Percentiles rank a stretch among this genome's conserved stretches.
Evolutionary conservation across 2,797 vertebrate species (phyloP).

Genomic region (Poeciliopsis infans): DNA sequence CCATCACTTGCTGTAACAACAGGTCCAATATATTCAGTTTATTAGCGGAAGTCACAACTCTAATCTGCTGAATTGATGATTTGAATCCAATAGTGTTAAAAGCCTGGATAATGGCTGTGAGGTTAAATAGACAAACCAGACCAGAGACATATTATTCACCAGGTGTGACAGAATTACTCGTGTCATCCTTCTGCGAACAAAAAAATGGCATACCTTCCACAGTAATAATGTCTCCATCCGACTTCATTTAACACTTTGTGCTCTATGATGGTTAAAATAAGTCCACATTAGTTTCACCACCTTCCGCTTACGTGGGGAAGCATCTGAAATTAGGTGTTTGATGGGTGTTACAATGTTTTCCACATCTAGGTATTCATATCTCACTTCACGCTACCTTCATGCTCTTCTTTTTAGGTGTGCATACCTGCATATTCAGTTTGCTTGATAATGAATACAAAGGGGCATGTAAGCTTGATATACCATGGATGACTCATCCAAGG

Average conservation of each 20-base stretch:
- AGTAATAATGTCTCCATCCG: not conserved
- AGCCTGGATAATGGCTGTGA: not conserved
- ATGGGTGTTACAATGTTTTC: slow-evolving; percentile 10
- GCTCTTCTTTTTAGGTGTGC: not conserved
- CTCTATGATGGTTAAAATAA: not conserved
- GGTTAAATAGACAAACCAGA: not conserved
- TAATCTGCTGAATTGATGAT: not conserved
- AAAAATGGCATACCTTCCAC: not conserved
- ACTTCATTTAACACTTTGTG: not conserved
- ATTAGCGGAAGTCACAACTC: not conserved
- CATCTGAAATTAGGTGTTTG: not conserved
- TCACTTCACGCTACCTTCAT: slow-evolving; percentile 1
- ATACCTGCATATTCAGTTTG: not conserved
- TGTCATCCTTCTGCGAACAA: not conserved
- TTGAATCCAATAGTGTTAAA: not conserved
- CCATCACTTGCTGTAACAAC: not conserved
- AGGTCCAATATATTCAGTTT: not conserved
- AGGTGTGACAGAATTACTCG: not conserved
- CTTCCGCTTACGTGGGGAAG: not conserved
- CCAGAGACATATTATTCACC: not conserved
- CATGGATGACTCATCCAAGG: not conserved
- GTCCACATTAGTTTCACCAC: not conserved
- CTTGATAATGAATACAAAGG: not conserved
- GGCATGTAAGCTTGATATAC: slow-evolving; percentile 2
- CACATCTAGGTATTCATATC: slow-evolving; percentile 13